phyloP scores from a whole-genome alignment of 2,113 vertebrate species.

The Mohoua ochrocephala region DNA sequence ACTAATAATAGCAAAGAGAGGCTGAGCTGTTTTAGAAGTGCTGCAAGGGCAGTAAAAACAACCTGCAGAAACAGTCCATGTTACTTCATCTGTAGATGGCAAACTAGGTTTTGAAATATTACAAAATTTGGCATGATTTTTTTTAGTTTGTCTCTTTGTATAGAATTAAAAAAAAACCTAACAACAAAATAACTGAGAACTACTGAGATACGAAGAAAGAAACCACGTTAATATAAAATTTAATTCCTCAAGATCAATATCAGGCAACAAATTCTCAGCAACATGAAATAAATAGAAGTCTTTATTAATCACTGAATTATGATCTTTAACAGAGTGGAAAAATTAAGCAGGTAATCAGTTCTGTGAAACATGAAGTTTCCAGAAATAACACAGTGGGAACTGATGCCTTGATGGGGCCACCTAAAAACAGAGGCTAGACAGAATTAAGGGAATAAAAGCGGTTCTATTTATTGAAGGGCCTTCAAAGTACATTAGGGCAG shows the following conservation, averaged over 20 bases:
- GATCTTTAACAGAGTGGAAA: background rate
- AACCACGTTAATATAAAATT: background rate
- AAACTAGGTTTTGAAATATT: background rate
- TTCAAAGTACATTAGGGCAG: too few species aligned
- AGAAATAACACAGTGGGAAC: background rate
- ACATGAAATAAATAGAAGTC: background rate
- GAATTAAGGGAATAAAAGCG: too few species aligned
- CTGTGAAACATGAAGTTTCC: background rate
- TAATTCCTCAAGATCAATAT: background rate
- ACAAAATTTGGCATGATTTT: background rate
- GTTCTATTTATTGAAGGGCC: too few species aligned
- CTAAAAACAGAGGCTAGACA: too few species aligned
- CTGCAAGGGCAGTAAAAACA: slow-evolving; percentile 5
- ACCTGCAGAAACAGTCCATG: background rate
- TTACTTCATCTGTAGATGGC: background rate
- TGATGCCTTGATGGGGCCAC: too few species aligned
- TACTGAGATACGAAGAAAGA: background rate
- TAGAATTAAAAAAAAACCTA: rapidly evolving
- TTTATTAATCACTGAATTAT: background rate
- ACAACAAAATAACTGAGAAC: background rate
- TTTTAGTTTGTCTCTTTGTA: background rate
- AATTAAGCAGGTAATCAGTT: background rate
- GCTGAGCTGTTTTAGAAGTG: slow-evolving; percentile 20
- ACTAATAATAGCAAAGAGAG: slow-evolving; percentile 14
- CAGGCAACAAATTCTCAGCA: background rate